Evolutionary conservation across 2,113 vertebrate species (phyloP).

Genomic region (Oncorhynchus masou): DNA sequence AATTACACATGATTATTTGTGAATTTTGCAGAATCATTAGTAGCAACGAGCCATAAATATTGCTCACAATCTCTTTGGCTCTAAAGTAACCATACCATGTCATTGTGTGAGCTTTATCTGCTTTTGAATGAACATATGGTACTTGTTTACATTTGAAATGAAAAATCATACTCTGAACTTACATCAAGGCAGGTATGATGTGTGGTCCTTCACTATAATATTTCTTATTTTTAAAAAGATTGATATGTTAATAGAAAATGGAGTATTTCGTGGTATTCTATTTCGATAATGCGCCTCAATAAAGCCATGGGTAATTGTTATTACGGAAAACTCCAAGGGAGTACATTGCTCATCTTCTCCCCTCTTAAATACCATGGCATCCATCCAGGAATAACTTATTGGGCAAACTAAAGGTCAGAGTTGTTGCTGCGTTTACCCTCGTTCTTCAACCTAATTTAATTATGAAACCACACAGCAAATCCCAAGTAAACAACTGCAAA

Average conservation of each 20-base stretch:
- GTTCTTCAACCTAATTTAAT: conserved; percentile 14
- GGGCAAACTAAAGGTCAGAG: conserved; percentile 16
- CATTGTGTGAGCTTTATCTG: background rate
- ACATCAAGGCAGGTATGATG: background rate
- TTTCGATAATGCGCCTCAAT: background rate
- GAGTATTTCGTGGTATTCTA: background rate
- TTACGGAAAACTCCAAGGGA: background rate
- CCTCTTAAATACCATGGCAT: conserved; percentile 7
- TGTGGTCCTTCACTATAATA: background rate
- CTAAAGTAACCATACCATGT: background rate
- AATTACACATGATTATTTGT: background rate
- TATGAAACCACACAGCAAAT: background rate
- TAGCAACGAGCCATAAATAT: background rate
- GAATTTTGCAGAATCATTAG: background rate
- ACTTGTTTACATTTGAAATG: background rate
- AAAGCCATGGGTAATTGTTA: background rate
- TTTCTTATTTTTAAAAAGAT: background rate
- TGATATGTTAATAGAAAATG: background rate
- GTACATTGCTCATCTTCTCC: background rate
- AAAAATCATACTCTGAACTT: background rate
- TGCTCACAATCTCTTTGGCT: background rate
- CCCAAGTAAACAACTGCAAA: background rate
- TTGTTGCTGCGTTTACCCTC: conserved; percentile 8
- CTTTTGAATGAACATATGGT: background rate
- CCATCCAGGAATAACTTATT: conserved; percentile 12